Conservation (phyloP, 1,140 invertebrate genomes). For the Campodea augens region DNA sequence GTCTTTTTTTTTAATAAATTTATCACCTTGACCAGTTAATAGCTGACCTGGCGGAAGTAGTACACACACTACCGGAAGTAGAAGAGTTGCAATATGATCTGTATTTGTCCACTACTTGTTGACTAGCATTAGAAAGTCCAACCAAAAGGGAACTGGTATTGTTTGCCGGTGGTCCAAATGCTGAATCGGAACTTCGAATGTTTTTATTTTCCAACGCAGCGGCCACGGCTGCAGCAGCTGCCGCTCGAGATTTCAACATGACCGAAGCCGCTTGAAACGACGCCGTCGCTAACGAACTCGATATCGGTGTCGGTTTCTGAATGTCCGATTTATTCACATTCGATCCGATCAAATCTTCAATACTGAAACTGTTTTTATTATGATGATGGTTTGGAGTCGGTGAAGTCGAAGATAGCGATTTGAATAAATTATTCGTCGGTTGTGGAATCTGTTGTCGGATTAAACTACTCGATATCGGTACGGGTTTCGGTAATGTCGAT, state of each 20-base stretch:
- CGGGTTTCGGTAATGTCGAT: conserved; percentile 27
- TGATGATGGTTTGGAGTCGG: neutral
- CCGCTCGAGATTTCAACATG: neutral
- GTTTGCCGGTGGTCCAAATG: too few relatives aligned
- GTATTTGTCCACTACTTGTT: neutral
- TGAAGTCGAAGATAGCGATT: neutral
- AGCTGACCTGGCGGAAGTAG: conserved; percentile 1
- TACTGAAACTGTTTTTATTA: neutral
- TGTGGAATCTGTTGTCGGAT: conserved; percentile 16
- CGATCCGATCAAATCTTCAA: neutral
- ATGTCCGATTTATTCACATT: neutral
- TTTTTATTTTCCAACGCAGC: too few relatives aligned
- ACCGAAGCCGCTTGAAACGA: neutral
- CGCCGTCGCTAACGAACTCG: neutral
- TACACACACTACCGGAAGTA: neutral
- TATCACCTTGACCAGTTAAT: too few relatives aligned
- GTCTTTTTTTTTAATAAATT: too few relatives aligned
- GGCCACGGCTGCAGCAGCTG: neutral
- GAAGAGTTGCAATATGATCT: neutral
- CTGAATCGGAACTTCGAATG: too few relatives aligned
- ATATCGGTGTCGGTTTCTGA: neutral
- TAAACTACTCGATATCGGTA: conserved; percentile 23
- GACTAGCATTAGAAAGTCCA: neutral
- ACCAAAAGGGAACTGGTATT: neutral
- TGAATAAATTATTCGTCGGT: conserved; percentile 10